Conservation (phyloP, 1,140 invertebrate genomes). For the Physella acuta region DNA sequence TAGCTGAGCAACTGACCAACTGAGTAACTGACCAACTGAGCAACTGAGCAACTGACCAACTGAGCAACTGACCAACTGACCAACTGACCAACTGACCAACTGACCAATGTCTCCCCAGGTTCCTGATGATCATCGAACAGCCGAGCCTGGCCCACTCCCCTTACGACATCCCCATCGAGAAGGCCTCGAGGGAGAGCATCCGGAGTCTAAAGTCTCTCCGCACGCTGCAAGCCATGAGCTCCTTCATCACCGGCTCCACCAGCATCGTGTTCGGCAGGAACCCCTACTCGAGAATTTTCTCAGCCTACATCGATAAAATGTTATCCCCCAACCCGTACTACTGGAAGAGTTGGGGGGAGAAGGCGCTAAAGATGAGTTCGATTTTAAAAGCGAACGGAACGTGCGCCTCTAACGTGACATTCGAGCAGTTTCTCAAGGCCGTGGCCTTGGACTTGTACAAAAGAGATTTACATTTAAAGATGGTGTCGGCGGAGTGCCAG, state of each 20-base stretch:
- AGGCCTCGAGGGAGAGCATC: not conserved
- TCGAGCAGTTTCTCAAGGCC: conserved; percentile 16
- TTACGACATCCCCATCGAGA: conserved; percentile 16
- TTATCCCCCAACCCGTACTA: conserved; percentile 21
- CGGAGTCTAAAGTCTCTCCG: not conserved
- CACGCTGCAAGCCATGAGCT: not conserved
- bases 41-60: too few relatives aligned
- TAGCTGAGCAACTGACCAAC: too few relatives aligned
- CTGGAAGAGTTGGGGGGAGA: conserved; percentile 20
- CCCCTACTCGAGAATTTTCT: conserved; percentile 24
- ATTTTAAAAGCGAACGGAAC: not conserved
- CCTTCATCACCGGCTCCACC: not conserved
- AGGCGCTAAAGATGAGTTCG: not conserved
- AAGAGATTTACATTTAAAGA: conserved; percentile 43
- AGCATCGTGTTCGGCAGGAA: conserved; percentile 23
- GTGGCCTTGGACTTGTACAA: not conserved
- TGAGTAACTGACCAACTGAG: too few relatives aligned
- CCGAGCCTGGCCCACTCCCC: conserved; percentile 10
- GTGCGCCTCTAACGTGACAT: conserved; percentile 8
- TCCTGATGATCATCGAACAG: conserved; percentile 15
- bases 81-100: too few relatives aligned
- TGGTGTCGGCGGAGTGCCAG: conserved; percentile 45
- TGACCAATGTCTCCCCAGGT: too few relatives aligned
- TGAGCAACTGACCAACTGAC: too few relatives aligned
- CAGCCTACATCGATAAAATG: conserved; percentile 26